Conservation (phyloP, 2,888 invertebrate genomes). For the Volucella bombylans region DNA sequence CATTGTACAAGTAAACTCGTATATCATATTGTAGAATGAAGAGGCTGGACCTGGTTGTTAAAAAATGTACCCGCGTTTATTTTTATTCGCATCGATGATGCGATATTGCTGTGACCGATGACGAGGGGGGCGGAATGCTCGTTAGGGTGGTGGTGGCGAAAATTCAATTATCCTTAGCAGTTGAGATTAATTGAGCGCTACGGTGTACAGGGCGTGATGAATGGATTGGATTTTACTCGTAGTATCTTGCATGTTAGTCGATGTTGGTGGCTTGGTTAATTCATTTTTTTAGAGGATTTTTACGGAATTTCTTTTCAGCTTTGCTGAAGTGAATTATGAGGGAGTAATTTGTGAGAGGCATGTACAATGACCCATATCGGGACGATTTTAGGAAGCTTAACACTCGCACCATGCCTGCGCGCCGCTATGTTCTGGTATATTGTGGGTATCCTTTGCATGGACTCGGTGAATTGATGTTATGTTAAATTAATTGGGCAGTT, state of each 20-base stretch:
- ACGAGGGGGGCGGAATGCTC: neutral
- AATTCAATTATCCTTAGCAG: conserved; percentile 73
- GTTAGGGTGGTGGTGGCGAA: conserved; percentile 57
- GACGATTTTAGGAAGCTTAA: conserved; percentile 18
- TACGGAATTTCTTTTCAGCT: conserved; percentile 11
- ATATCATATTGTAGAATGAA: no score
- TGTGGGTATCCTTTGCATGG: conserved; percentile 49
- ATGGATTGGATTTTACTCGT: conserved; percentile 61
- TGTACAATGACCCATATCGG: conserved; percentile 64
- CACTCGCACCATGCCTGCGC: neutral
- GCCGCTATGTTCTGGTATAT: neutral
- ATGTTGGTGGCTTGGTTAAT: neutral
- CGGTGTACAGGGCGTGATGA: conserved; percentile 63
- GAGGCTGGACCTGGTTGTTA: conserved; percentile 39
- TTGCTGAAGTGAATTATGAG: conserved; percentile 58
- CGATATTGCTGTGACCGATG: conserved; percentile 3
- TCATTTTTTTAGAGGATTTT: neutral
- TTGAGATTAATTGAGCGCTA: conserved; percentile 72
- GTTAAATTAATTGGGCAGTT: conserved; percentile 72
- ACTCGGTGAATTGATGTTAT: conserved; percentile 63
- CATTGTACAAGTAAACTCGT: no score
- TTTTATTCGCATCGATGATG: conserved; percentile 71
- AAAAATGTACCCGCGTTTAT: conserved; percentile 63
- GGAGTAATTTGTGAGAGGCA: conserved; percentile 60
- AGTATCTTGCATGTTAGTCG: conserved; percentile 35